Evolutionary conservation across 2,797 vertebrate genomes (phyloP).

Genomic region (Hoplostethus mediterraneus): DNA sequence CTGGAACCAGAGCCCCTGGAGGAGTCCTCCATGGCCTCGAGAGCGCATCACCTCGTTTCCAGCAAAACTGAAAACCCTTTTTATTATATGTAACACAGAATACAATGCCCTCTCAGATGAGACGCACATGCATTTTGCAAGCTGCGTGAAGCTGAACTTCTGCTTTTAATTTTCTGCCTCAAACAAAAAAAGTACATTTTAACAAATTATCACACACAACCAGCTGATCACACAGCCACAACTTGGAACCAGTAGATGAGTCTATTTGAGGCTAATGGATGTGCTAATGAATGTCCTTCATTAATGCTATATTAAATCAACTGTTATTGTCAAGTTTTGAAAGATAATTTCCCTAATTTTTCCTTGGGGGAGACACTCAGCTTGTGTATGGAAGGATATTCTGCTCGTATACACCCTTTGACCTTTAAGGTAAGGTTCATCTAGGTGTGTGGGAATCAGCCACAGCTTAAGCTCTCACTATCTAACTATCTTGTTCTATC

Average conservation of each 20-base stretch:
- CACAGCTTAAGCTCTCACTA: constrained; percentile 50
- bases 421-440: constrained; percentile 33
- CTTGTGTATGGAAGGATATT: constrained; percentile 30
- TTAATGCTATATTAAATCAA: constrained; percentile 22
- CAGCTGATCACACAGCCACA: constrained; percentile 30
- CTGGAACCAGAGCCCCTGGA: constrained; percentile 66
- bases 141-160: constrained; percentile 5
- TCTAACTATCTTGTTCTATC: constrained; percentile 40
- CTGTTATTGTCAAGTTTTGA: constrained; percentile 19
- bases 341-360: constrained; percentile 19
- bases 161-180: constrained; percentile 22
- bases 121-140: constrained; percentile 14
- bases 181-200: constrained; percentile 23
- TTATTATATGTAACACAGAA: constrained; percentile 43
- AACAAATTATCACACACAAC: constrained; percentile 33
- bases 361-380: neutral
- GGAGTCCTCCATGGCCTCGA: constrained; percentile 63
- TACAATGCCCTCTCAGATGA: constrained; percentile 46
- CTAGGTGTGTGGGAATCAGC: constrained; percentile 68
- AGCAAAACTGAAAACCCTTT: constrained; percentile 31
- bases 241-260: constrained; percentile 15
- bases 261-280: constrained; percentile 30
- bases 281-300: constrained; percentile 1
- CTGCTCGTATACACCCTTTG: constrained; percentile 47
- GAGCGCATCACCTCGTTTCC: constrained; percentile 46